These are phyloP conservation scores for Corythornis vintsioides DNA, from an alignment of 2,113 vertebrate genomes.

Conservation along the genomic window DNA sequence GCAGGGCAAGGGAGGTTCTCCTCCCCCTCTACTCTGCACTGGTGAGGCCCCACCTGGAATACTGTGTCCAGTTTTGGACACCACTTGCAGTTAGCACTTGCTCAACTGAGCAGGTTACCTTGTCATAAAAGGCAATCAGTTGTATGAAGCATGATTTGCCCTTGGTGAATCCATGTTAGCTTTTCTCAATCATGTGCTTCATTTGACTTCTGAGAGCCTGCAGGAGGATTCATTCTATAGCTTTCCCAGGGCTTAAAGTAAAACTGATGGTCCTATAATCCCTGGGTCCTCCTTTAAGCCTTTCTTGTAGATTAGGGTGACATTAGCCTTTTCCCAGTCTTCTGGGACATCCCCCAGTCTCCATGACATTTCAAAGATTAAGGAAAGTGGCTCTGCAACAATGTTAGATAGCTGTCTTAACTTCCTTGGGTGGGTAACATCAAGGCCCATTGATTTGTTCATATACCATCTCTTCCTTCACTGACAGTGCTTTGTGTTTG, in stretches of 20 bases:
- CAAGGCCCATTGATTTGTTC: neutral
- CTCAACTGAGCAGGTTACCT: no score
- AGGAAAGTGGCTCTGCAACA: neutral
- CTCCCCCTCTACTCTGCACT: no score
- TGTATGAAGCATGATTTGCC: neutral
- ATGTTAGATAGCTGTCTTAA: neutral
- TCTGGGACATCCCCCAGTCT: neutral
- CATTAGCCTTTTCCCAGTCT: neutral
- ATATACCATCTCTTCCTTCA: neutral
- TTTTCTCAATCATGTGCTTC: neutral
- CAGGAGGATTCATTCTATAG: neutral
- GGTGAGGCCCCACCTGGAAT: no score
- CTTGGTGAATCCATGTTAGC: neutral
- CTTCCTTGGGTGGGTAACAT: neutral
- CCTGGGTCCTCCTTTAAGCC: neutral
- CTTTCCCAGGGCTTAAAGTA: neutral
- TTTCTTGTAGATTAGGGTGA: neutral
- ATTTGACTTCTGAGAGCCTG: neutral
- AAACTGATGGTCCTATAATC: no score
- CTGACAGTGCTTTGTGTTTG: neutral
- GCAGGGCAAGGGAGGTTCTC: no score
- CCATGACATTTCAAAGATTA: neutral
- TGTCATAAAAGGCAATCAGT: no score
- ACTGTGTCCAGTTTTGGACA: no score
- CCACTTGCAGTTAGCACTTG: no score